Conservation (phyloP, 2,888 invertebrate genomes). For the Emmelina monodactyla region DNA sequence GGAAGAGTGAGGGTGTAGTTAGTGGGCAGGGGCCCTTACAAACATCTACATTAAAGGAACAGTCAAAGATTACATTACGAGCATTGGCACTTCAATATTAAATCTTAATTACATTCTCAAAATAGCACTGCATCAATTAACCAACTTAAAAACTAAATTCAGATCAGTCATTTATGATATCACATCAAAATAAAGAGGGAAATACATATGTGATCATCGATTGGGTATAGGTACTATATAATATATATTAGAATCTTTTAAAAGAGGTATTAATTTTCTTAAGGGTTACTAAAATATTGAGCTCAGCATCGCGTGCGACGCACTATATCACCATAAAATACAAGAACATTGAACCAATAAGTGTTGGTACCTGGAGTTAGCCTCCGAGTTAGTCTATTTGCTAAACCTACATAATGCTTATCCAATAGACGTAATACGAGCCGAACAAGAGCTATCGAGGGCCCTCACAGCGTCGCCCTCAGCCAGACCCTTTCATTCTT, state of each 20-base stretch:
- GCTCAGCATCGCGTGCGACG: constrained; percentile 58
- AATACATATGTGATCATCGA: constrained; percentile 63
- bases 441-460: constrained; percentile 19
- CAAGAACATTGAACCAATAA: constrained; percentile 64
- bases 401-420: constrained; percentile 69
- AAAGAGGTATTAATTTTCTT: constrained; percentile 68
- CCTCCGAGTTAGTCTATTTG: constrained; percentile 61
- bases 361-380: constrained; percentile 60
- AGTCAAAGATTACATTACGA: constrained; percentile 65
- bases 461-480: constrained; percentile 21
- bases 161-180: constrained; percentile 70
- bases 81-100: constrained; percentile 69
- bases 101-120: constrained; percentile 63
- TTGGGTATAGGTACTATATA: constrained; percentile 48
- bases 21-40: constrained; percentile 21
- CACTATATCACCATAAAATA: constrained; percentile 60
- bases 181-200: constrained; percentile 69
- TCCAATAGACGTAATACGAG: constrained; percentile 57
- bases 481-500: constrained; percentile 51
- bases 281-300: constrained; percentile 67
- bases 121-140: constrained; percentile 65
- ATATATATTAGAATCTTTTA: constrained; percentile 60
- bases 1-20: constrained; percentile 29
- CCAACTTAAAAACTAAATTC: constrained; percentile 69
- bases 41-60: constrained; percentile 52